Evolutionary conservation across 2,888 invertebrate species (phyloP).

Genomic region (Lasioglossum vierecki): DNA sequence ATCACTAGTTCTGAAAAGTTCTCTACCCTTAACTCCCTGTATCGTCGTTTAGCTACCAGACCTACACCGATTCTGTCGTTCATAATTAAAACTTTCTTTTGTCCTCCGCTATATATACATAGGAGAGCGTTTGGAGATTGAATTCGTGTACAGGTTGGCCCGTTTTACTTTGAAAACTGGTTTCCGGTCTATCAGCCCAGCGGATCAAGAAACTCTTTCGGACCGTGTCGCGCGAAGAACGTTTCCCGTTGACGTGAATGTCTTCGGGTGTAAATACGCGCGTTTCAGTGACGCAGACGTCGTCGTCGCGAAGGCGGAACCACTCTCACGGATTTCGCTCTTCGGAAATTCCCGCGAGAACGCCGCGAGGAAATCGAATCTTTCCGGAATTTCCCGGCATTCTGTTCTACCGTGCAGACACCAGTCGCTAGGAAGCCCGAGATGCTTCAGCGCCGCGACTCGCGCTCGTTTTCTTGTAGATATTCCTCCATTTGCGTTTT

Average conservation of each 20-base stretch:
- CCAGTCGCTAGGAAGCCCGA: not conserved
- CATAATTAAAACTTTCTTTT: no score
- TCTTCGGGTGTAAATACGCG: constrained; percentile 27
- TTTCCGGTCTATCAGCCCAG: not conserved
- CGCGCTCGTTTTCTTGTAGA: constrained; percentile 12
- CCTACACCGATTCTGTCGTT: no score
- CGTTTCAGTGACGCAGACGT: not conserved
- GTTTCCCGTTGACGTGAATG: not conserved
- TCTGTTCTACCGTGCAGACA: constrained; percentile 9
- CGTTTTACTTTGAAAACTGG: not conserved
- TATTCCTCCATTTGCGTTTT: constrained; percentile 6
- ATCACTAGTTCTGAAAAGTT: not conserved
- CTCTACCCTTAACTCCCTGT: not conserved
- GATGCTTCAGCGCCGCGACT: not conserved
- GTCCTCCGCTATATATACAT: no score
- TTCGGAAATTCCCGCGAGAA: constrained; percentile 33
- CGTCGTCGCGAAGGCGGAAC: not conserved
- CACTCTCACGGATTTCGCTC: constrained; percentile 39
- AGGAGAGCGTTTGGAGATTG: not conserved
- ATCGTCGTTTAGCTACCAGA: not conserved
- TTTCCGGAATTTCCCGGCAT: constrained; percentile 28
- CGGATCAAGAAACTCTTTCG: not conserved
- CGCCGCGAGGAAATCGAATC: constrained; percentile 59
- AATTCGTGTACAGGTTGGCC: not conserved
- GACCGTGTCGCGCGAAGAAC: not conserved